These are phyloP conservation scores for Sminthurides aquaticus DNA, from an alignment of 2,888 invertebrate species.

Conservation along the genomic window DNA sequence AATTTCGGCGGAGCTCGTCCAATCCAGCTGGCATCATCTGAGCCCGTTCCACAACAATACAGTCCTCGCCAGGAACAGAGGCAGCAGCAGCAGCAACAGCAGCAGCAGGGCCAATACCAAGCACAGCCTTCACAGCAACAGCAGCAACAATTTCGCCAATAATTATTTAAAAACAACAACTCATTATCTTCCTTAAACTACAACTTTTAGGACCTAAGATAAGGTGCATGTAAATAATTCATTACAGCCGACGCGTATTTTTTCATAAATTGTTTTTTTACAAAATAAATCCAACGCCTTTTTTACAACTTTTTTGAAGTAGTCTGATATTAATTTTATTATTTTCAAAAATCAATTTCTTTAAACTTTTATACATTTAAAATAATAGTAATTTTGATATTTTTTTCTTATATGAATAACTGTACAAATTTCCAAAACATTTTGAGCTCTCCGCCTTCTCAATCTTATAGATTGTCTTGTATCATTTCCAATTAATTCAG, in stretches of 20 bases:
- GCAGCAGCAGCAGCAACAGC: conserved; percentile 30
- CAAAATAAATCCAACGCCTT: neutral
- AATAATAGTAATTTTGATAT: no score
- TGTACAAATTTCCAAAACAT: no score
- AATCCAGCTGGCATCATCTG: conserved; percentile 25
- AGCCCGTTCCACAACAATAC: conserved; percentile 23
- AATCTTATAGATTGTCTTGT: no score
- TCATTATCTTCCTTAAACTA: neutral
- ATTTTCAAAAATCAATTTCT: neutral
- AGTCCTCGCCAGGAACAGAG: conserved; percentile 27
- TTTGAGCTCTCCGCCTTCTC: no score
- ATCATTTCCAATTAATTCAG: no score
- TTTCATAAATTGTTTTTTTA: neutral
- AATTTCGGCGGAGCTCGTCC: conserved; percentile 39
- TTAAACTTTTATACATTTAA: neutral
- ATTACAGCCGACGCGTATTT: no score
- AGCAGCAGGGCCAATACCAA: conserved; percentile 30
- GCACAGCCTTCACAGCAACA: conserved; percentile 31
- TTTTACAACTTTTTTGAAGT: conserved; percentile 1
- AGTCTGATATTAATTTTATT: conserved; percentile 4
- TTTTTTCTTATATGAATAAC: no score
- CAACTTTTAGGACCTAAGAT: neutral
- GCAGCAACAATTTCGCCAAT: neutral
- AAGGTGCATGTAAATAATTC: neutral
- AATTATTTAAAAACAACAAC: neutral